Conservation (phyloP, 2,888 invertebrate species). For the Rutpela maculata region DNA sequence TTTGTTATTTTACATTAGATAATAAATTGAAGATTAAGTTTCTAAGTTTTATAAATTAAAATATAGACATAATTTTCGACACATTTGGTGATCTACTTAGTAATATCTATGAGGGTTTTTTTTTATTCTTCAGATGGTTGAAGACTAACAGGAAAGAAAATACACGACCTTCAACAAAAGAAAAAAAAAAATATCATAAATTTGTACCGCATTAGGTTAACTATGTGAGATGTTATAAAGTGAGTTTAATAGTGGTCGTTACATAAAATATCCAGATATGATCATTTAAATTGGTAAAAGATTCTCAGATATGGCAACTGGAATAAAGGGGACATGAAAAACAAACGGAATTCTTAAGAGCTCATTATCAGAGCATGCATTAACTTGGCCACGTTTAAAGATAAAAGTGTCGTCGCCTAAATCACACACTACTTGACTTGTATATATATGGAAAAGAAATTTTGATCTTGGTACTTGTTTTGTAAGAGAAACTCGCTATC, state of each 20-base stretch:
- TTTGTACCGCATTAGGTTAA: too few relatives aligned
- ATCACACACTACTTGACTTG: not conserved
- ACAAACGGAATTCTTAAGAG: not conserved
- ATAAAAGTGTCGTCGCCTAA: not conserved
- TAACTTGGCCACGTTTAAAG: slow-evolving; percentile 7
- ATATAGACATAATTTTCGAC: too few relatives aligned
- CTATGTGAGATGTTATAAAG: not conserved
- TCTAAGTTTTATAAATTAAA: too few relatives aligned
- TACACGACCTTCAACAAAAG: too few relatives aligned
- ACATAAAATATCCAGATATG: not conserved
- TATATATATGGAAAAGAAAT: not conserved
- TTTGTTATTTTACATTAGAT: too few relatives aligned
- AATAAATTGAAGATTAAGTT: too few relatives aligned
- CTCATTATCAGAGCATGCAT: not conserved
- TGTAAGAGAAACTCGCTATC: not conserved
- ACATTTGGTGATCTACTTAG: too few relatives aligned
- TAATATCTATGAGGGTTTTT: too few relatives aligned
- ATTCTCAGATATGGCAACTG: not conserved
- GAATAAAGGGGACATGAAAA: not conserved
- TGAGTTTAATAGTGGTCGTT: not conserved
- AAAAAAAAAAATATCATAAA: too few relatives aligned
- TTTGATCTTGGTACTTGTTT: not conserved
- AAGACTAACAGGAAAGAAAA: too few relatives aligned
- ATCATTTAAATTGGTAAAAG: not conserved
- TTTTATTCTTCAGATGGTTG: too few relatives aligned